Evolutionary conservation across 2,113 vertebrate species (phyloP).

Genomic region (Gnathonemus longibarbis): DNA sequence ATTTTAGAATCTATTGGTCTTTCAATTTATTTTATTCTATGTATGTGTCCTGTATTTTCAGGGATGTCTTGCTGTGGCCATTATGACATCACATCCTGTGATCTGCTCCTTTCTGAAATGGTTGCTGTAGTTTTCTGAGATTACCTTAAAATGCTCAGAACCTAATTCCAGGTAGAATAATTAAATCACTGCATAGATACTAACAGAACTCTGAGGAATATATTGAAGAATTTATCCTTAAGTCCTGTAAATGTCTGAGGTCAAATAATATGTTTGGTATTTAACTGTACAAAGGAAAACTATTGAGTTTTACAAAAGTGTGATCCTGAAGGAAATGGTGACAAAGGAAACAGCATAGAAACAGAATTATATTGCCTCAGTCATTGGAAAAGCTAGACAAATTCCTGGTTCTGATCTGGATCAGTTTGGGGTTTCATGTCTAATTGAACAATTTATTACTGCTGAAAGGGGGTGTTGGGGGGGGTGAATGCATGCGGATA

Average conservation of each 20-base stretch:
- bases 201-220: constrained; percentile 1
- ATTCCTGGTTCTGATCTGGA: neutral
- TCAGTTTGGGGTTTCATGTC: neutral
- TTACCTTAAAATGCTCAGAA: neutral
- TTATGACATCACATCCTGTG: neutral
- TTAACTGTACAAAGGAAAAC: neutral
- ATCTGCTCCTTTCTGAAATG: neutral
- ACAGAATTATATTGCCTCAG: neutral
- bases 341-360: neutral
- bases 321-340: neutral
- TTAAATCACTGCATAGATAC: neutral
- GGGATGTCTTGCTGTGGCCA: neutral
- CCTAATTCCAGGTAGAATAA: neutral
- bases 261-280: neutral
- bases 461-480: no score
- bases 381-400: neutral
- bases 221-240: neutral
- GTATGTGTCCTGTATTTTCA: constrained; percentile 2
- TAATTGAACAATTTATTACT: neutral
- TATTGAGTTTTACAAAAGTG: neutral
- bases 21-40: neutral
- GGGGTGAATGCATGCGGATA: constrained; percentile 48
- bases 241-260: constrained; percentile 4
- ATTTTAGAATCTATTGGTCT: neutral
- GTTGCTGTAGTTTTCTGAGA: neutral